phyloP scores from a whole-genome alignment of 2,113 vertebrate genomes.

The Oryzias melastigma region DNA sequence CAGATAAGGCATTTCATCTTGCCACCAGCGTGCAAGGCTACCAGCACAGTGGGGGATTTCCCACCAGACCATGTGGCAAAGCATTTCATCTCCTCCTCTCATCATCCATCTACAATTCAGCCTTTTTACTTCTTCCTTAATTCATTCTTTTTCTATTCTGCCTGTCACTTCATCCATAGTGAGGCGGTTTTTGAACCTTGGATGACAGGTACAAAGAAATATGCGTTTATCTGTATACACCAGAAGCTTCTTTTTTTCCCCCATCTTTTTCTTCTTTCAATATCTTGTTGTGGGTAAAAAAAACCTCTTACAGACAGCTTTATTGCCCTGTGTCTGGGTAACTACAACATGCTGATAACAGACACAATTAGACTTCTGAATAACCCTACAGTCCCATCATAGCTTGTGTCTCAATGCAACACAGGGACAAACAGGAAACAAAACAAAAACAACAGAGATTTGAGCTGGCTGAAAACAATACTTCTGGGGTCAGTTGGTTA shows the following conservation, averaged over 20 bases:
- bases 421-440: constrained; percentile 34
- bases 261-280: constrained; percentile 29
- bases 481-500: constrained; percentile 34
- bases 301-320: constrained; percentile 19
- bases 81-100: constrained; percentile 50
- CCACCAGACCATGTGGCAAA: constrained; percentile 65
- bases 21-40: constrained; percentile 56
- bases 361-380: constrained; percentile 48
- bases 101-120: constrained; percentile 38
- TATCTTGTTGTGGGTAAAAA: constrained; percentile 25
- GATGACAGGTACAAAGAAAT: constrained; percentile 43
- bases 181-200: constrained; percentile 45
- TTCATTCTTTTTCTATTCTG: constrained; percentile 29
- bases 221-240: constrained; percentile 26
- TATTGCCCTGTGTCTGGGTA: constrained; percentile 25
- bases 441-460: constrained; percentile 6
- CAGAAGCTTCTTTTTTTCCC: constrained; percentile 17
- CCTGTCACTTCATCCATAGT: constrained; percentile 30
- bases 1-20: constrained; percentile 77
- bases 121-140: constrained; percentile 28
- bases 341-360: constrained; percentile 50
- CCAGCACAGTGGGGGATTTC: constrained; percentile 67
- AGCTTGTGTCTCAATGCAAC: constrained; percentile 15
- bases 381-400: constrained; percentile 28
- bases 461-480: constrained; percentile 42